Evolutionary conservation across 2,888 invertebrate species (phyloP).

Genomic region (Mellilla xanthometata): DNA sequence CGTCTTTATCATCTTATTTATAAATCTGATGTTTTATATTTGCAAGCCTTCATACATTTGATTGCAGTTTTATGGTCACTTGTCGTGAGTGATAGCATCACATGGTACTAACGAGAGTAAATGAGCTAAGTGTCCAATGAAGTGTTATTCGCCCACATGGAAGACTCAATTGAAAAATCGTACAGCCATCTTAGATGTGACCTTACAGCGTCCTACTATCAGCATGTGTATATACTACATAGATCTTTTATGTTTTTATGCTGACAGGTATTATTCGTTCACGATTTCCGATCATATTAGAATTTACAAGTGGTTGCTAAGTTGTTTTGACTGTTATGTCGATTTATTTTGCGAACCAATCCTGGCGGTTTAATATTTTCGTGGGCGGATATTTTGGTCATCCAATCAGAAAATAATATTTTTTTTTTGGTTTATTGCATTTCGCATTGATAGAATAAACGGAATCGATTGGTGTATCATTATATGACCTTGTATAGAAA

Average conservation of each 20-base stretch:
- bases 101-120: conserved; percentile 48
- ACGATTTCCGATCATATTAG: conserved; percentile 11
- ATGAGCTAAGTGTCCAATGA: conserved; percentile 55
- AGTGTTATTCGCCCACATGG: conserved; percentile 62
- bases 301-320: conserved; percentile 22
- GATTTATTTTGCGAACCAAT: conserved; percentile 14
- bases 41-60: conserved; percentile 29
- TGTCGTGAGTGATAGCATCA: conserved; percentile 53
- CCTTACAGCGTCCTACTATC: conserved; percentile 55
- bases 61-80: conserved; percentile 37
- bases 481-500: conserved; percentile 20
- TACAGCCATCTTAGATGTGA: conserved; percentile 56
- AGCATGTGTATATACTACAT: conserved; percentile 4
- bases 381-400: conserved; percentile 19
- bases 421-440: no score
- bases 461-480: background rate
- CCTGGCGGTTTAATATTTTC: conserved; percentile 4
- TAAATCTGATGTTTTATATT: no score
- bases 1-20: conserved; percentile 9
- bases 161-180: conserved; percentile 66
- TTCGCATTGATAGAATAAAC: conserved; percentile 1
- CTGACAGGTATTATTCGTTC: conserved; percentile 9
- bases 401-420: conserved; percentile 1
- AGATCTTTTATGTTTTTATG: conserved; percentile 1
- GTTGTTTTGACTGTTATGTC: conserved; percentile 10